Evolutionary conservation across 64 coral and sea anemone genomes (phyloP).

Genomic region (Cladopsammia gracilis): DNA sequence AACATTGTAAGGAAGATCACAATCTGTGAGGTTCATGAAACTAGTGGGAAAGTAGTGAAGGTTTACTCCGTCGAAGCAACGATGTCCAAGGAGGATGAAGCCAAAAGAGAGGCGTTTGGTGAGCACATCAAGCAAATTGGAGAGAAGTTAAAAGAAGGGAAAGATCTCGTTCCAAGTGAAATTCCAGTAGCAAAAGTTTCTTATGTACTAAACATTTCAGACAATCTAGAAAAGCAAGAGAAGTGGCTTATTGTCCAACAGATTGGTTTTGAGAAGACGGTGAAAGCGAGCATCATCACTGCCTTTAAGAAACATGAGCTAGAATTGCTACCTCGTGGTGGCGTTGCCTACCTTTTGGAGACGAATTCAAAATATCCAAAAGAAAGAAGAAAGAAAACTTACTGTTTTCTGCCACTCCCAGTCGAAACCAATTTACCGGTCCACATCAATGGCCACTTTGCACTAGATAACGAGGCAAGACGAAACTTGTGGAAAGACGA

Average conservation of each 20-base stretch:
- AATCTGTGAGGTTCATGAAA: constrained; percentile 63
- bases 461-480: too few species aligned
- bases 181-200: constrained; percentile 53
- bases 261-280: constrained; percentile 72
- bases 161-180: background rate
- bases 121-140: constrained; percentile 15
- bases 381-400: constrained; percentile 20
- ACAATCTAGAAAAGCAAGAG: too few species aligned
- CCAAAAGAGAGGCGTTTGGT: constrained; percentile 55
- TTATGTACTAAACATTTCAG: constrained; percentile 66
- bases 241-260: constrained; percentile 76
- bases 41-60: constrained; percentile 24
- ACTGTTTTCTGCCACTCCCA: constrained; percentile 77
- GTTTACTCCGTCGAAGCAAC: constrained; percentile 48
- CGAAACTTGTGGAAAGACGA: too few species aligned
- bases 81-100: constrained; percentile 61
- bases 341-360: constrained; percentile 26
- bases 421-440: constrained; percentile 64
- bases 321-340: constrained; percentile 52
- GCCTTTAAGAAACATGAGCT: constrained; percentile 35
- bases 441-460: constrained; percentile 74
- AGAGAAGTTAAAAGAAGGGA: too few species aligned
- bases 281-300: constrained; percentile 7
- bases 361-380: background rate
- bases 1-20: constrained; percentile 82